phyloP scores from a whole-genome alignment of 1,140 invertebrate species.

The Drosophila auraria region DNA sequence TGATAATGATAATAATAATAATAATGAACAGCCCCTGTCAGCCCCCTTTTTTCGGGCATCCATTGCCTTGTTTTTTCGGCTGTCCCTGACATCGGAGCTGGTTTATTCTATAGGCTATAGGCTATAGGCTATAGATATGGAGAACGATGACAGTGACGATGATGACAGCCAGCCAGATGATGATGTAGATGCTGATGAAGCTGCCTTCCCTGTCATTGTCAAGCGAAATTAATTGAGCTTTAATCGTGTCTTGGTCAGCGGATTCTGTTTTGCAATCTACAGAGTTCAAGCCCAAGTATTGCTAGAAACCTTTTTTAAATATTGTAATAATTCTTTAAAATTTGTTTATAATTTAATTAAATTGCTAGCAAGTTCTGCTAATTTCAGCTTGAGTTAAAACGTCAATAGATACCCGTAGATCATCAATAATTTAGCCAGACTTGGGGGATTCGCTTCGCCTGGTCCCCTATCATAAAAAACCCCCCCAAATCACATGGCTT shows the following conservation, averaged over 20 bases:
- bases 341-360: neutral
- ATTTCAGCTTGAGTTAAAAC: neutral
- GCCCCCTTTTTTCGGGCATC: neutral
- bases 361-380: neutral
- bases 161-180: conserved; percentile 12
- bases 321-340: no score
- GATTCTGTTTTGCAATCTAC: conserved; percentile 34
- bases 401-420: neutral
- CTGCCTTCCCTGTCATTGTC: conserved; percentile 56
- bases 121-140: conserved; percentile 1
- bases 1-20: neutral
- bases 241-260: conserved; percentile 75
- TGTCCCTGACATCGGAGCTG: conserved; percentile 62
- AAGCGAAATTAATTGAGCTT: conserved; percentile 69
- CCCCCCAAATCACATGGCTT: conserved; percentile 1
- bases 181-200: conserved; percentile 4
- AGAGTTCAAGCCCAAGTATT: conserved; percentile 5
- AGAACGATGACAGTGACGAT: conserved; percentile 10
- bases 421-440: neutral
- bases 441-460: neutral
- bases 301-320: neutral
- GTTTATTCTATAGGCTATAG: conserved; percentile 10
- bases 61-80: conserved; percentile 18
- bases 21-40: conserved; percentile 5
- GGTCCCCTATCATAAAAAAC: conserved; percentile 1